Base-by-base conservation (phyloP, 2,113 vertebrate genomes). In the Ammodytes marinus region DNA sequence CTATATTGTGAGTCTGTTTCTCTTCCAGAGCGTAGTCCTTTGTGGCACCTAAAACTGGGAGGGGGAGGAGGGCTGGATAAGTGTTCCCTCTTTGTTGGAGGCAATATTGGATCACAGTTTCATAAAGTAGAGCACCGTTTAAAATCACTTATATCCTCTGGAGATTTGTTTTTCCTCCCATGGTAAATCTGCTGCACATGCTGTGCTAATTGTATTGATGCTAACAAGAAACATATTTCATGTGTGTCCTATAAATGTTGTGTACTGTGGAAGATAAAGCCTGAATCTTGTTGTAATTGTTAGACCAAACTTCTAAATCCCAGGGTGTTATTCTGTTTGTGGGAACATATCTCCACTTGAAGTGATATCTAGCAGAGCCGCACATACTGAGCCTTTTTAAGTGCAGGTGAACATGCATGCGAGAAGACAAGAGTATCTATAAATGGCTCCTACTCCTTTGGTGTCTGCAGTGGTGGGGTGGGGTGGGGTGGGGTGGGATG, bases 1-100 rank as follows among this genome's bases (percentile, higher is more conserved):
- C 88, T 90, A 88, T 88, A 94, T 94, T 90, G 81, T 88, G 92
- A 87, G 81, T 91, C 77, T 91, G 88, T 89, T 89, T 89, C 83
- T 84, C 77, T 92, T 88, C 77, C 73, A 86, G 61, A 87, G 70
- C 47, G 11, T 2, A 60, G 86, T 90, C 91, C 92, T 93, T 76
- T 88, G 91, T 92, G 90, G 87, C 84, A 84, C 79, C 86, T 88
- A 85, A 87, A 91, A 85, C 79, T 74, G 68, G 35, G 66, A 61
- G 40, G 69, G 64, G 54, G 74, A 65, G 57, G 70, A 82, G 70
- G 76, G 67, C 4, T 10, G 63, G 69, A 39, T 83, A 40, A 54
- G 77, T 86, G 73, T 78, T 91, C 83, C 79, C 76, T 77, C 89
- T 86, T 83, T 92, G 90, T 92, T 86, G 59, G 57, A 80, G 58